Percentiles rank a stretch among this genome's conserved stretches.
Evolutionary conservation across 2,113 vertebrate species (phyloP).

Genomic region (Piaya cayana): DNA sequence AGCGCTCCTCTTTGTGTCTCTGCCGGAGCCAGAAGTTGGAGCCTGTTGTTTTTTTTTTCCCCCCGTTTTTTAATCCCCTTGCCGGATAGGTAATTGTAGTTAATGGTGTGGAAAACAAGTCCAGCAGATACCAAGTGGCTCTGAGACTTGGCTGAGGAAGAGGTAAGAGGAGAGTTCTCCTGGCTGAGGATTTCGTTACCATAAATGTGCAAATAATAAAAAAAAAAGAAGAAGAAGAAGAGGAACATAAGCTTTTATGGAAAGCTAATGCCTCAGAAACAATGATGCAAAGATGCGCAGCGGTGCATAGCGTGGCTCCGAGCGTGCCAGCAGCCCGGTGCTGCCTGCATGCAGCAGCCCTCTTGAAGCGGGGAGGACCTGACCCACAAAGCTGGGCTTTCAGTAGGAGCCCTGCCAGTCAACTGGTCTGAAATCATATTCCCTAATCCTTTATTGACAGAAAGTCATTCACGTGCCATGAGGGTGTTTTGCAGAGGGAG

Average conservation of each 20-base stretch:
- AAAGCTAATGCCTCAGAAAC: background rate
- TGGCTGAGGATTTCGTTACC: background rate
- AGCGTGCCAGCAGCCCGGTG: rapidly evolving
- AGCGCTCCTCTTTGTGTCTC: background rate
- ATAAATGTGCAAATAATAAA: background rate
- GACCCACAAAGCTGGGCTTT: background rate
- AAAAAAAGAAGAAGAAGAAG: background rate
- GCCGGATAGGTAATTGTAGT: slow-evolving; percentile 13
- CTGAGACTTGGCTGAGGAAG: background rate
- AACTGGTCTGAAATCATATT: background rate
- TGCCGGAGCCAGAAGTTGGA: background rate
- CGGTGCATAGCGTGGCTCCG: rapidly evolving
- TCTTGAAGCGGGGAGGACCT: background rate
- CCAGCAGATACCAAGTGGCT: background rate
- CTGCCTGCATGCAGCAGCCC: background rate
- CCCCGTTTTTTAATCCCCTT: background rate
- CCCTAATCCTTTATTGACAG: background rate
- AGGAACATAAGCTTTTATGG: background rate
- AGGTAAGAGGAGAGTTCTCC: background rate
- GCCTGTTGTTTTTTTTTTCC: background rate
- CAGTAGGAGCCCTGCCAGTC: background rate
- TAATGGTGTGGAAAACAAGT: slow-evolving; percentile 50
- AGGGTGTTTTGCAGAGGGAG: background rate
- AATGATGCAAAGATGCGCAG: background rate
- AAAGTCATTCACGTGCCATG: background rate